phyloP scores from a whole-genome alignment of 2,113 vertebrate genomes.

The Rhineura floridana region DNA sequence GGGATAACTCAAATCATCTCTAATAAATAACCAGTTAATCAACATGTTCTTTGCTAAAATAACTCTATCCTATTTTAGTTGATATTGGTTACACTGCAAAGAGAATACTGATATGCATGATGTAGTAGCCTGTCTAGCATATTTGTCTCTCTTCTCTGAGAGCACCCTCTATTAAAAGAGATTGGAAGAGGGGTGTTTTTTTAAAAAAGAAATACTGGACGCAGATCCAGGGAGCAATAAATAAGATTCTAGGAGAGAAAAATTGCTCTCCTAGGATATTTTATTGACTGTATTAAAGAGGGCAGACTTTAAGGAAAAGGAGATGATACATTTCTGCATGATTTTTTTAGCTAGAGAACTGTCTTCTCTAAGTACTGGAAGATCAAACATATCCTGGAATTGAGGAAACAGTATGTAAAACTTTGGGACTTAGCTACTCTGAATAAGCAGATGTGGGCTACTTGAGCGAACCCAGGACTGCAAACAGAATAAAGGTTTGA shows the following conservation, averaged over 20 bases:
- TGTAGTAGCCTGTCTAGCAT: not conserved
- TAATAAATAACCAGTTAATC: not conserved
- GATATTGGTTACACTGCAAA: not conserved
- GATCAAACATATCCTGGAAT: not conserved
- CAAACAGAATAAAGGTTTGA: not conserved
- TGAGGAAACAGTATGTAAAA: not conserved
- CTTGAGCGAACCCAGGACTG: not conserved
- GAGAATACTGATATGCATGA: not conserved
- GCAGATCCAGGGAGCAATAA: not conserved
- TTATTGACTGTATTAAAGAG: not conserved
- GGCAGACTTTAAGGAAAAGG: not conserved
- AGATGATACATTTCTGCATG: not conserved
- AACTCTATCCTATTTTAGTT: not conserved
- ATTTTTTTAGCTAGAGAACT: not conserved
- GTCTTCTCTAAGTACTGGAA: not conserved
- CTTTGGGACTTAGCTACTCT: not conserved
- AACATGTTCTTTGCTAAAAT: rapidly evolving
- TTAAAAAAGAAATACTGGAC: not conserved
- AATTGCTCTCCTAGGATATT: not conserved
- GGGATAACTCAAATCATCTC: not conserved
- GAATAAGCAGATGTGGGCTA: not conserved
- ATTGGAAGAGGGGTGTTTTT: not conserved
- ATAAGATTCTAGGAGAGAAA: not conserved
- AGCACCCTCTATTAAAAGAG: not conserved
- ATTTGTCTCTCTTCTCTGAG: not conserved